Base-by-base conservation (phyloP, 2,888 invertebrate genomes). In the Folsomia manolachei region DNA sequence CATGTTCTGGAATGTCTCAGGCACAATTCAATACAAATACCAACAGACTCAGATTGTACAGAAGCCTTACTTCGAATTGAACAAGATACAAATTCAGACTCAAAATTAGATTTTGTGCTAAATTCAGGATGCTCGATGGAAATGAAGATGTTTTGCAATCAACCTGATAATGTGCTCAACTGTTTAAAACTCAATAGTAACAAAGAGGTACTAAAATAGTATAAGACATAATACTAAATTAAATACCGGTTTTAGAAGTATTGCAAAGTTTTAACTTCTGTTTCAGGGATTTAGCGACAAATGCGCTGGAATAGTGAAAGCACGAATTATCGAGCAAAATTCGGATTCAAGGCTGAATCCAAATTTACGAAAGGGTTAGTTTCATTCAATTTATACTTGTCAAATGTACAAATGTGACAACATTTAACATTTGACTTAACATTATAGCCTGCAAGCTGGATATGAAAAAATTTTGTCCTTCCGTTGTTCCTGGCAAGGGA, bases 291-390 rank as follows among this genome's bases (percentile, higher is more conserved):
- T 77, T 63, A 69, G 74, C 69, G 60, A 65, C 72, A 19, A 90
- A 77, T 97, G 97, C 83, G 90, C 91, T 82, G 85, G 89, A 70
- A 88, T 95, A 21, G 91, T 97, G n/a, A 87, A 92, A 0, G 91
- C 92, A 82, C 88, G 96, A 80, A 91, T 95, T 89, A 90, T 94
- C 77, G 93, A 95, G 83, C 94, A 94, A 84, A 93, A 93, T 82
- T 89, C 90, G 72, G 97, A 97, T 85, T 94, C 92, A 82, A 64
- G 75, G n/a, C 51, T 75, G 7, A 75, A 73, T 60, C 75, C 75
- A 14, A 68, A 71, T 24, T 86, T 97, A 71, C 91, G 92, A 83
- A 88, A 88, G 80, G 89, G n/a, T n/a, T n/a, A n/a, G n/a, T n/a
- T n/a, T n/a, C n/a, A n/a, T n/a, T n/a, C n/a, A n/a, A n/a, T n/a